These are phyloP conservation scores for Lordiphosa fenestrarum DNA, from an alignment of 2,888 invertebrate genomes.

Conservation along the genomic window DNA sequence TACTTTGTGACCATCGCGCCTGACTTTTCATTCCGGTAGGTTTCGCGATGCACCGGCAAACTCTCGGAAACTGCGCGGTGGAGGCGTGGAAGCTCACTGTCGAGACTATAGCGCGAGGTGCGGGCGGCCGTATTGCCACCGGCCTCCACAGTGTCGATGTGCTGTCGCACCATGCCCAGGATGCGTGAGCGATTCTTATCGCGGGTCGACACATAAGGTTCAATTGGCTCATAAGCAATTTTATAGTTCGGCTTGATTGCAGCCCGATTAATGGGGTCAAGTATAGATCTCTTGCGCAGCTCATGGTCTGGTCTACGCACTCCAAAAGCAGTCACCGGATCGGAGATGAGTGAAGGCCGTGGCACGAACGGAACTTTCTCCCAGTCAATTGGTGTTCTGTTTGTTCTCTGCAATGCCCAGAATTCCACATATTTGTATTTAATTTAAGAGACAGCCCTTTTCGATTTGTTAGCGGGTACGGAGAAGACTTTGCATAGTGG, in stretches of 20 bases:
- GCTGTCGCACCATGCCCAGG: slow-evolving; percentile 82
- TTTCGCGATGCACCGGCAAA: slow-evolving; percentile 70
- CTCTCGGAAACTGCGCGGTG: slow-evolving; percentile 80
- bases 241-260: slow-evolving; percentile 84
- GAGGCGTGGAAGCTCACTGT: slow-evolving; percentile 84
- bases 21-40: slow-evolving; percentile 71
- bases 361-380: slow-evolving; percentile 93
- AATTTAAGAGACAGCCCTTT: slow-evolving; percentile 48
- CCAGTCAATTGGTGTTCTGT: slow-evolving; percentile 87
- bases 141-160: slow-evolving; percentile 83
- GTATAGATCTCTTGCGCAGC: slow-evolving; percentile 78
- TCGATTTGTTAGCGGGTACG: slow-evolving; percentile 31
- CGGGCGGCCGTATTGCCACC: slow-evolving; percentile 82
- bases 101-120: slow-evolving; percentile 85
- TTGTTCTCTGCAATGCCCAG: slow-evolving; percentile 79
- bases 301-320: slow-evolving; percentile 81
- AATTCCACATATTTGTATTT: slow-evolving; percentile 58
- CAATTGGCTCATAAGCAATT: slow-evolving; percentile 83
- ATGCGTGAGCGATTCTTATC: slow-evolving; percentile 85
- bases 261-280: slow-evolving; percentile 83
- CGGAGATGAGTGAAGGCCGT: slow-evolving; percentile 90
- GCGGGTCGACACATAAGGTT: slow-evolving; percentile 86
- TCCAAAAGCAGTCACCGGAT: slow-evolving; percentile 92
- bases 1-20: slow-evolving; percentile 77
- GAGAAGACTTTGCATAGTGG: slow-evolving; percentile 12